Conservation (phyloP, 2,888 invertebrate genomes). For the Aspidiotus rigidus region DNA sequence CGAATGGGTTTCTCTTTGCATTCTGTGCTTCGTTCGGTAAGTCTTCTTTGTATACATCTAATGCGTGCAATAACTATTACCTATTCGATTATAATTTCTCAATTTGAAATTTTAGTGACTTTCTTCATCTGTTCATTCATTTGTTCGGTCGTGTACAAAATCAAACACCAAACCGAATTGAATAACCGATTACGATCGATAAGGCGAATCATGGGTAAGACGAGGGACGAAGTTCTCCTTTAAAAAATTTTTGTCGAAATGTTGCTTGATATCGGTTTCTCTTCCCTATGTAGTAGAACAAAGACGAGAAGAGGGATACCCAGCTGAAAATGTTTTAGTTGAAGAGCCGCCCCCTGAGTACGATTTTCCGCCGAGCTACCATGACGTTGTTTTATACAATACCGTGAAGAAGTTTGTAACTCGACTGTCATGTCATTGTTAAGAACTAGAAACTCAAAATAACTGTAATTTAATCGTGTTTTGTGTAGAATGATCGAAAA, state of each 20-base stretch:
- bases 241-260: not conserved
- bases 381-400: slow-evolving; percentile 29
- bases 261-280: not conserved
- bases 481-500: no score
- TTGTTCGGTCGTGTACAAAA: slow-evolving; percentile 24
- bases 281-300: slow-evolving; percentile 29
- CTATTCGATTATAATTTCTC: no score
- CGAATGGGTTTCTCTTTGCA: slow-evolving; percentile 13
- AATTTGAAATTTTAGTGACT: slow-evolving; percentile 9
- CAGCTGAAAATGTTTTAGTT: slow-evolving; percentile 55
- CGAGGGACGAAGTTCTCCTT: not conserved
- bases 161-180: slow-evolving; percentile 32
- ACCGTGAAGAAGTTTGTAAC: slow-evolving; percentile 4
- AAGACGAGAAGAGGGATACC: slow-evolving; percentile 37
- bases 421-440: no score
- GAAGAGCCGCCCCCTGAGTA: slow-evolving; percentile 66
- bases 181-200: slow-evolving; percentile 28
- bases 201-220: slow-evolving; percentile 33
- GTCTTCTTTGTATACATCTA: slow-evolving; percentile 27
- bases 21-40: slow-evolving; percentile 44
- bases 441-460: no score
- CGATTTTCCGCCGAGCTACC: slow-evolving; percentile 42
- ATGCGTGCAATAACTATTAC: not conserved
- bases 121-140: slow-evolving; percentile 24
- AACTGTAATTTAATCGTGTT: no score